These are phyloP conservation scores for Larimichthys polyactis DNA, from an alignment of 2,113 vertebrate genomes.

Conservation along the genomic window DNA sequence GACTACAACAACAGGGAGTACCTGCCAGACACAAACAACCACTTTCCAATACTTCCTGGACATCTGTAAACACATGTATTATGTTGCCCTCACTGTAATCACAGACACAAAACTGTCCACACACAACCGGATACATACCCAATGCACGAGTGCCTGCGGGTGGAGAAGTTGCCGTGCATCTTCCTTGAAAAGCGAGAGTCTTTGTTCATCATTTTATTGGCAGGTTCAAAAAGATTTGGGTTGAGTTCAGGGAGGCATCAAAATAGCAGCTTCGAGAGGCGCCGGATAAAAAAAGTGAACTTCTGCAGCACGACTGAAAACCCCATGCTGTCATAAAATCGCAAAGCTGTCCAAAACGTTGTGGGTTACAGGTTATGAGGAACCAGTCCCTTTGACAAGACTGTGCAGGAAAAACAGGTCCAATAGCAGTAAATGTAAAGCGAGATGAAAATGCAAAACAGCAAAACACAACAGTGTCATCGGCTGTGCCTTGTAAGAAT, in stretches of 20 bases:
- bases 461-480: constrained; percentile 25
- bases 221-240: constrained; percentile 8
- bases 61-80: constrained; percentile 1
- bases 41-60: neutral
- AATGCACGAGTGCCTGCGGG: constrained; percentile 87
- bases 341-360: constrained; percentile 6
- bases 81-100: neutral
- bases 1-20: neutral
- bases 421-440: constrained; percentile 47
- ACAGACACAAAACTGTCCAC: neutral
- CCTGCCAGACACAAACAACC: constrained; percentile 11
- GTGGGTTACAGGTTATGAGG: constrained; percentile 5
- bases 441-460: constrained; percentile 57
- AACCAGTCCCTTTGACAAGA: constrained; percentile 11
- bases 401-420: constrained; percentile 22
- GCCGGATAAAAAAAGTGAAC: constrained; percentile 27
- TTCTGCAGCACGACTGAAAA: constrained; percentile 28
- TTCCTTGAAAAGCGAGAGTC: constrained; percentile 81
- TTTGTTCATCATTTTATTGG: constrained; percentile 81
- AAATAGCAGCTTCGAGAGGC: constrained; percentile 13
- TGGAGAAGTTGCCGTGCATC: constrained; percentile 82
- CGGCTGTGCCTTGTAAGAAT: constrained; percentile 22
- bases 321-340: constrained; percentile 48
- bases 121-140: constrained; percentile 77
- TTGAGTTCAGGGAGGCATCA: constrained; percentile 38